Base-by-base conservation (phyloP, 2,113 vertebrate genomes). In the Prietella phreatophila region DNA sequence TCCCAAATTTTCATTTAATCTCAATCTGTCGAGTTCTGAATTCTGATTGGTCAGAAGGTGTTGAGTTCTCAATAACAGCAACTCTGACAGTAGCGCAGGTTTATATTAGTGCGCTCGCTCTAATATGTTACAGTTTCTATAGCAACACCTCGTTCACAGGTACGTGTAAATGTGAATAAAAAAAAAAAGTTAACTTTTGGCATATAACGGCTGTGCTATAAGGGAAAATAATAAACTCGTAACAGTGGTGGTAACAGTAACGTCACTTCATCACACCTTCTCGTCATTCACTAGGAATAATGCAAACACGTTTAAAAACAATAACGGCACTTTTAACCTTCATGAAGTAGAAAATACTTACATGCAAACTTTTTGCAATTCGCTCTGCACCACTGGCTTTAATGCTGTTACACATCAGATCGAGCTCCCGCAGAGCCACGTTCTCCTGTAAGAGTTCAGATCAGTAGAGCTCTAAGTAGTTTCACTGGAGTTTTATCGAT, bases 391-490 rank as follows among this genome's bases (percentile, higher is more conserved):
- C 97, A 0, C 91, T 89, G 1, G 92, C 86, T 86, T 94, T 93
- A 87, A 98, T 96, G 85, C 97, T 89, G 69, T 99, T 99, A 89
- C 97, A 95, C 95, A 94, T 97, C 67, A 99, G 94, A 91, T 98
- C 96, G 90, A 99, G 93, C 90, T 93, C 95, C n/a, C 0, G 33
- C 85, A 99, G 92, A 55, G 85, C 67, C 13, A 55, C 91, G 17
- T 94, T 93, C 75, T 93, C 93, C 97, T 96, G 71, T 55, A 84
- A 20, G 2, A 81, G 13, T 15, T 58, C 25, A 58, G 7, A 47
- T 15, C 15, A 11, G 47, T 56, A 22, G 7, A 71, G 20, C 3
- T 65, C n/a, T 27, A 15, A 22, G 19, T 7, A 5, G 9, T 14
- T 56, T 30, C 13, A 55, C 3, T 3, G 15, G 33, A 79, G 11